phyloP scores from a whole-genome alignment of 2,797 vertebrate genomes.

The Lithobates sylvaticus region DNA sequence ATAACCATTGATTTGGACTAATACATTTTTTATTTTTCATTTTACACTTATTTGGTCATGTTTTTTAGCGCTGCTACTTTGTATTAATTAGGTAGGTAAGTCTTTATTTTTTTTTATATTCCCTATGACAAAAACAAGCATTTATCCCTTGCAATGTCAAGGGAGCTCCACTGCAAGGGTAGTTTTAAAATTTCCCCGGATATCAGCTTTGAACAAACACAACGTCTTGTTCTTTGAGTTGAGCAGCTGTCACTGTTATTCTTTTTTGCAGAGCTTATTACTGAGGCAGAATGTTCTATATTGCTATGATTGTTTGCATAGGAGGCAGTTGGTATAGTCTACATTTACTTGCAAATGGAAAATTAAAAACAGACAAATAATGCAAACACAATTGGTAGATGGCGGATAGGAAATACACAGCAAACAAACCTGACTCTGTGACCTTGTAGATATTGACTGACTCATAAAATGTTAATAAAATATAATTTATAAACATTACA shows the following conservation, averaged over 20 bases:
- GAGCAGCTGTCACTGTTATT: background rate
- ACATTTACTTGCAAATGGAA: background rate
- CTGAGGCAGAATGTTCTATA: background rate
- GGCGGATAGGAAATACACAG: background rate
- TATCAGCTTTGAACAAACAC: no score
- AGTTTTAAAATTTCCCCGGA: no score
- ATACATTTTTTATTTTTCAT: no score
- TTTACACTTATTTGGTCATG: no score
- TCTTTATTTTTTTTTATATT: no score
- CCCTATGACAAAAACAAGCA: no score
- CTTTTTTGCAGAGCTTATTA: background rate
- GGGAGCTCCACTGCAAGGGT: no score
- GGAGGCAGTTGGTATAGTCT: background rate
- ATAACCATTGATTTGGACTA: no score
- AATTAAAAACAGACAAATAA: constrained; percentile 12
- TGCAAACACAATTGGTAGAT: background rate
- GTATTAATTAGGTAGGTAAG: no score
- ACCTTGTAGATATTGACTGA: constrained; percentile 16
- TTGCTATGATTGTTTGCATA: background rate
- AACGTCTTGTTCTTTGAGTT: no score
- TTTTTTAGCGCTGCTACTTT: no score
- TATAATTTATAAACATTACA: background rate
- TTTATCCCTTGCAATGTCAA: no score
- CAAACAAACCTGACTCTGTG: background rate
- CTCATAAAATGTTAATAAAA: constrained; percentile 7